Evolutionary conservation across 2,113 vertebrate genomes (phyloP), one percentile per base, ranked within the genome.

Genomic region (Meleagris gallopavo): DNA sequence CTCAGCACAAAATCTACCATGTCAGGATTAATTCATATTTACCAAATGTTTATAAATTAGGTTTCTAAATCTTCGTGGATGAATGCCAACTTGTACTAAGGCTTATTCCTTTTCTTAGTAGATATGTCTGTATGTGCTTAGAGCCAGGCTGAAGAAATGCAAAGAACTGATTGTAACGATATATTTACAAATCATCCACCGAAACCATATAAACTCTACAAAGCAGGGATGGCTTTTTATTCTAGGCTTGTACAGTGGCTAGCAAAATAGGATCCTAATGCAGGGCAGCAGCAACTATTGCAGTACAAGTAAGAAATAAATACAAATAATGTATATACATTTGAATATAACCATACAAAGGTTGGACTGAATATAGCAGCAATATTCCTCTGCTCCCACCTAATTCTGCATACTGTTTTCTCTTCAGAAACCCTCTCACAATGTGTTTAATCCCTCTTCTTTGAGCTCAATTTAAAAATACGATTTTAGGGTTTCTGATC

Each of bases 31-130:
- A 97, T 96, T 97, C 95, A 85, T 90, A 96, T 96, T 96, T 97
- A 97, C 92, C 89, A 93, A 97, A 96, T 94, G 95, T 90, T 96
- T 95, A 94, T 96, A 97, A 94, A 97, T 90, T 46, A 92, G 89
- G 77, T 81, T 80, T 91, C 90, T 89, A 95, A 95, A 97, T 92
- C 95, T 96, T 96, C 83, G 86, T 25, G 41, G 86, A 64, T 80
- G 48, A 93, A 88, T 88, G 94, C 60, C 24, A 96, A 48, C 50
- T 83, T 38, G 11, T 55, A 64, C 77, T 65, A 69, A 88, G 91
- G 78, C 76, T 84, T 94, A 79, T 88, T 93, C 80, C 46, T 88
- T 77, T 77, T 64, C 69, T 86, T 86, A 66, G 46, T 9, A 75
- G 83, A 84, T 57, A 76, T 86, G 72, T 84, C 66, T 66, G 8